These are phyloP conservation scores for Brachyptera risi DNA, from an alignment of 2,888 invertebrate genomes.

Conservation along the genomic window DNA sequence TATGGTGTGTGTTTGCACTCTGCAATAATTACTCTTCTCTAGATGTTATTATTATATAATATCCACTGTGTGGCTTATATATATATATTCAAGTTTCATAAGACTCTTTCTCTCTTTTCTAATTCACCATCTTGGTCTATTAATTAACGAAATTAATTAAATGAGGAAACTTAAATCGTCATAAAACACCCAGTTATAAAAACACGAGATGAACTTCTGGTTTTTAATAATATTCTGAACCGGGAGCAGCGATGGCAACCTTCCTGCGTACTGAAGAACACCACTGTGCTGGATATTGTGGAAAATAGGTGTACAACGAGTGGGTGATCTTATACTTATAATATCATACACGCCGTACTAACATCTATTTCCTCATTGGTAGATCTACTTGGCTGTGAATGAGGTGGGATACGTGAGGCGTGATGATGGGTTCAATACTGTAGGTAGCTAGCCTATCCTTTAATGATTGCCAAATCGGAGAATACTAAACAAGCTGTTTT, in stretches of 20 bases:
- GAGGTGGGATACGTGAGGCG: no score
- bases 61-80: neutral
- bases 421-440: no score
- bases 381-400: no score
- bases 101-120: conserved; percentile 2
- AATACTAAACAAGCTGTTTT: no score
- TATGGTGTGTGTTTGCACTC: no score
- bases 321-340: no score
- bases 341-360: no score
- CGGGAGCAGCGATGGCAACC: neutral
- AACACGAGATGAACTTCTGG: conserved; percentile 13
- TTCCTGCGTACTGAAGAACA: neutral
- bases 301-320: no score
- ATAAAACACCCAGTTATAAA: conserved; percentile 25
- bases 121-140: conserved; percentile 24
- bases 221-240: conserved; percentile 8
- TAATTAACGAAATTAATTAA: conserved; percentile 32
- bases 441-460: no score
- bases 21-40: neutral
- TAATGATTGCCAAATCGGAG: no score
- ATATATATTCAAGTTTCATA: conserved; percentile 3
- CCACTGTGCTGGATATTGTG: no score
- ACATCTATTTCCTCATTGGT: no score
- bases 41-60: neutral
- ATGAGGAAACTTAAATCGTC: conserved; percentile 30